phyloP scores from a whole-genome alignment of 2,888 invertebrate genomes.

The Trisateles emortualis region DNA sequence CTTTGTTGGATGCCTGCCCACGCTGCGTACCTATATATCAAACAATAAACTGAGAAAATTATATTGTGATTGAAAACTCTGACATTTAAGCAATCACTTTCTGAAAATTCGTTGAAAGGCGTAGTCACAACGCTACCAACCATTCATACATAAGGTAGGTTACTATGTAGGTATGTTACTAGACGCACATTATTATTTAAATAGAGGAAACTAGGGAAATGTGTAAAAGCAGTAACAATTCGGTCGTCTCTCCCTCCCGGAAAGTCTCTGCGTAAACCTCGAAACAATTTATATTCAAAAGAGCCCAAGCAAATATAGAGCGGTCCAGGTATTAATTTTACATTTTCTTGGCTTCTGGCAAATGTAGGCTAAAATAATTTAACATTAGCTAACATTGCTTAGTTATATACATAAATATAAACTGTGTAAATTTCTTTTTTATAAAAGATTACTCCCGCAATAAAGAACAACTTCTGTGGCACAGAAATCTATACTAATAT shows the following conservation, averaged over 20 bases:
- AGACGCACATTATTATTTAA: conserved; percentile 14
- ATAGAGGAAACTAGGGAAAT: conserved; percentile 7
- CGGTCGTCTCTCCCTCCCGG: conserved; percentile 5
- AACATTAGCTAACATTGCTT: no score
- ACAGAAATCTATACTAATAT: no score
- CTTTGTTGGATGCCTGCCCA: no score
- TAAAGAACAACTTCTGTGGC: no score
- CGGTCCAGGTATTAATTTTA: conserved; percentile 12
- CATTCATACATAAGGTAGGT: neutral
- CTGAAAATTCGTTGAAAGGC: neutral
- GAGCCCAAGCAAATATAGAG: conserved; percentile 7
- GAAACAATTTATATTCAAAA: conserved; percentile 17
- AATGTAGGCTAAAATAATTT: neutral
- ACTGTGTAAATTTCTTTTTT: no score
- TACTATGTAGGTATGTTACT: neutral
- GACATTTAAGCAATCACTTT: no score
- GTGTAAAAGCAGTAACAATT: conserved; percentile 11
- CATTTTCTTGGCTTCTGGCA: neutral
- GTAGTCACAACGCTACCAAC: neutral
- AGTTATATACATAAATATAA: no score
- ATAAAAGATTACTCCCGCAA: no score
- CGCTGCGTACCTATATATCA: no score
- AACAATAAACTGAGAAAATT: no score
- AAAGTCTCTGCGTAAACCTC: conserved; percentile 8
- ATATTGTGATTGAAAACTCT: no score